Conservation (phyloP, 2,113 vertebrate species). For the Platichthys stellatus region DNA sequence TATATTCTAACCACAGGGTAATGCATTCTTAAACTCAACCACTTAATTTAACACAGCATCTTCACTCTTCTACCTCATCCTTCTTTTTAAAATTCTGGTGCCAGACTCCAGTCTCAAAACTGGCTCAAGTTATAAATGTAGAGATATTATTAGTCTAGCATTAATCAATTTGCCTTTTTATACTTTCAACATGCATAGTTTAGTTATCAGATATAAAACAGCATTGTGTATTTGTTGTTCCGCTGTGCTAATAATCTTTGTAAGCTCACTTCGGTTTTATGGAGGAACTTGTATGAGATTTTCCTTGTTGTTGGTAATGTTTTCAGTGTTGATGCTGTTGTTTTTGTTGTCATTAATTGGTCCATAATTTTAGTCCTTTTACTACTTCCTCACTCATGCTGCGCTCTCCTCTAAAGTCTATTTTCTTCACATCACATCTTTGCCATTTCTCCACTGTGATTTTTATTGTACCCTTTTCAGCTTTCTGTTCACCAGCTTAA, state of each 20-base stretch:
- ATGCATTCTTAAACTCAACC: conserved; percentile 18
- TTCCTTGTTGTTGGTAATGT: no score
- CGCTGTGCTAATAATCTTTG: background rate
- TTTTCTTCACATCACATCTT: no score
- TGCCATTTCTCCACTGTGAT: no score
- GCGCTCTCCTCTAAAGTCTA: no score
- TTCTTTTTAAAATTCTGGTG: background rate
- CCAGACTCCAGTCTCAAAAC: background rate
- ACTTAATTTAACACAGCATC: conserved; percentile 18
- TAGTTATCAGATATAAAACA: conserved; percentile 10
- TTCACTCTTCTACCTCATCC: background rate
- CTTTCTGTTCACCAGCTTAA: background rate
- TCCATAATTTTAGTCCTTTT: no score
- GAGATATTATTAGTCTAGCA: background rate
- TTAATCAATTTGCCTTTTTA: background rate
- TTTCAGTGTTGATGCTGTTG: no score
- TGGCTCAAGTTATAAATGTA: conserved; percentile 36
- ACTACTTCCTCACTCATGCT: no score
- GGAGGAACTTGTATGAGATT: background rate
- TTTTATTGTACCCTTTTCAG: no score
- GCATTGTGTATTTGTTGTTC: background rate
- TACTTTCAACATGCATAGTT: background rate
- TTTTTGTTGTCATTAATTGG: no score
- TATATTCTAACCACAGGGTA: conserved; percentile 12
- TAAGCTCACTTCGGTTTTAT: background rate